Conservation (phyloP, 2,888 invertebrate genomes). For the Drosophila rellima region DNA sequence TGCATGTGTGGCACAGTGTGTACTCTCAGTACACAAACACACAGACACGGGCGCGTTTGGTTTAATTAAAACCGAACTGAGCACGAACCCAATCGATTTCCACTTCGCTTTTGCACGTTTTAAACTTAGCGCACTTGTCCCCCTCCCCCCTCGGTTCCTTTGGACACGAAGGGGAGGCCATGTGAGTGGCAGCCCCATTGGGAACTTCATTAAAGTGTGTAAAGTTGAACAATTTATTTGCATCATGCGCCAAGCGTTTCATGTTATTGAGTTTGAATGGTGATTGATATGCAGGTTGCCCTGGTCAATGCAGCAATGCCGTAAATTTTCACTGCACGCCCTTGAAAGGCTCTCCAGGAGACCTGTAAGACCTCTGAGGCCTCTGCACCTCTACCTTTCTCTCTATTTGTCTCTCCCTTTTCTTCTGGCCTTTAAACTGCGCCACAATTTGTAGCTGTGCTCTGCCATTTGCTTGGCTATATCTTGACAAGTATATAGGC, state of each 20-base stretch:
- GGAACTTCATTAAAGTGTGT: slow-evolving; percentile 70
- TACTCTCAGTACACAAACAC: slow-evolving; percentile 15
- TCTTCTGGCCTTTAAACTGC: slow-evolving; percentile 18
- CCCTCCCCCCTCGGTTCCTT: background rate
- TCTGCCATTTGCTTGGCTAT: slow-evolving; percentile 14
- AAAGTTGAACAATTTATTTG: slow-evolving; percentile 75
- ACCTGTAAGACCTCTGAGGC: slow-evolving; percentile 15
- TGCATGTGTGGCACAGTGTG: slow-evolving; percentile 29
- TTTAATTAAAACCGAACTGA: slow-evolving; percentile 70
- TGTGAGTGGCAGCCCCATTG: slow-evolving; percentile 25
- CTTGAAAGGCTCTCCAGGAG: slow-evolving; percentile 21
- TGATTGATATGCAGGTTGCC: slow-evolving; percentile 48
- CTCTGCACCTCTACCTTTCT: background rate
- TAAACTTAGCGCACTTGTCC: slow-evolving; percentile 65
- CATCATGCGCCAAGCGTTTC: slow-evolving; percentile 55
- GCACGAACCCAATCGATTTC: slow-evolving; percentile 43
- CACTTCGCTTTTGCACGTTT: slow-evolving; percentile 63
- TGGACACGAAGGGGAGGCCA: background rate
- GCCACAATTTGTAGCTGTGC: slow-evolving; percentile 13
- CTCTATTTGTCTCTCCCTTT: background rate
- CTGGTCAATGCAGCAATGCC: slow-evolving; percentile 44
- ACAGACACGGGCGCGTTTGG: slow-evolving; percentile 32
- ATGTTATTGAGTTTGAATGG: slow-evolving; percentile 57
- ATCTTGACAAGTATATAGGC: slow-evolving; percentile 7
- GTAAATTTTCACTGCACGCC: slow-evolving; percentile 38